phyloP scores from a whole-genome alignment of 2,888 invertebrate genomes.

The Clepsis dumicolana region DNA sequence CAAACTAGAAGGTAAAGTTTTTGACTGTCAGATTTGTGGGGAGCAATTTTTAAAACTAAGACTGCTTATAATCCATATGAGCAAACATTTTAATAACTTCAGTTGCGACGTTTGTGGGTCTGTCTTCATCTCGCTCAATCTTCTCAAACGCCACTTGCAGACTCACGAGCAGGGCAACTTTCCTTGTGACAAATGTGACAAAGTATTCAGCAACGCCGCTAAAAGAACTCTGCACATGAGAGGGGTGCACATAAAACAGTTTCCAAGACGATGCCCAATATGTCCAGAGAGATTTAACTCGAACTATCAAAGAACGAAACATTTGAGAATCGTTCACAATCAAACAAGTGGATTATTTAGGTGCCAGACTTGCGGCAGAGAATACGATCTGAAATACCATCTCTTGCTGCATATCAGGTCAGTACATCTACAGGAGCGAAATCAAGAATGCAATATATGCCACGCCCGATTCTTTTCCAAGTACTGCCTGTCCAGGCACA shows the following conservation, averaged over 20 bases:
- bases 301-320: slow-evolving; percentile 70
- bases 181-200: slow-evolving; percentile 72
- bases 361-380: slow-evolving; percentile 70
- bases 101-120: slow-evolving; percentile 75
- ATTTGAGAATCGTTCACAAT: slow-evolving; percentile 70
- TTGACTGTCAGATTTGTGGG: slow-evolving; percentile 70
- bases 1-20: slow-evolving; percentile 61
- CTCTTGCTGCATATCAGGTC: slow-evolving; percentile 68
- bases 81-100: slow-evolving; percentile 72
- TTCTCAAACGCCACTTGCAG: slow-evolving; percentile 66
- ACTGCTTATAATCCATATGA: slow-evolving; percentile 74
- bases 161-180: slow-evolving; percentile 67
- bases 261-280: slow-evolving; percentile 66
- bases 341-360: slow-evolving; percentile 59
- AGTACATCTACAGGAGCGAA: slow-evolving; percentile 73
- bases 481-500: slow-evolving; percentile 76
- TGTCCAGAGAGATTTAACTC: slow-evolving; percentile 75
- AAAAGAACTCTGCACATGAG: slow-evolving; percentile 66
- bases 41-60: slow-evolving; percentile 65
- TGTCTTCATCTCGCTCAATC: slow-evolving; percentile 63
- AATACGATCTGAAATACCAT: slow-evolving; percentile 72
- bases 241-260: slow-evolving; percentile 70
- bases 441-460: slow-evolving; percentile 69
- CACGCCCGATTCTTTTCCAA: slow-evolving; percentile 72
- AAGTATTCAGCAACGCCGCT: slow-evolving; percentile 66